Conservation (phyloP, 2,888 invertebrate species). For the Mesoligia furuncula region DNA sequence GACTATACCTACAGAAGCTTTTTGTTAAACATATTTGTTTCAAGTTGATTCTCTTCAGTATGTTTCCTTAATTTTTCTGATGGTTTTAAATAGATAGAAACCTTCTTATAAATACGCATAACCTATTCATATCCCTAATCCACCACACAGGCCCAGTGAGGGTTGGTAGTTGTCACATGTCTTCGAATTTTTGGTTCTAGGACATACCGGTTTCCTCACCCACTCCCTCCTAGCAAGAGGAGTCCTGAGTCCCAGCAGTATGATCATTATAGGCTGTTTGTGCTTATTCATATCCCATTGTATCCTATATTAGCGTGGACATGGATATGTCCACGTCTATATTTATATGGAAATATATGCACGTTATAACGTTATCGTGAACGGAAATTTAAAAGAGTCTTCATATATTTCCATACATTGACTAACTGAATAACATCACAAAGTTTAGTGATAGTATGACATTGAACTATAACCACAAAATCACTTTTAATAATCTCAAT, state of each 20-base stretch:
- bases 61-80: not conserved
- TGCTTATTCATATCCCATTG: too few relatives aligned
- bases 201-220: too few relatives aligned
- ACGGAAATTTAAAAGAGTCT: not conserved
- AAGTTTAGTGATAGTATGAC: not conserved
- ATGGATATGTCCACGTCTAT: not conserved
- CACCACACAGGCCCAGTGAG: too few relatives aligned
- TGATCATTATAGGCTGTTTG: too few relatives aligned
- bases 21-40: too few relatives aligned
- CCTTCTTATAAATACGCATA: not conserved
- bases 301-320: not conserved
- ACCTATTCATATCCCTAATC: not conserved
- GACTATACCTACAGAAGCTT: too few relatives aligned
- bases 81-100: not conserved
- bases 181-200: too few relatives aligned
- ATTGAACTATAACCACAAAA: constrained; percentile 36
- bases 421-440: not conserved
- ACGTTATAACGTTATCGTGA: not conserved
- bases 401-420: not conserved
- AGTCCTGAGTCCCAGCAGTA: too few relatives aligned
- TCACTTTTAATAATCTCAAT: not conserved
- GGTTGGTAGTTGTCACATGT: too few relatives aligned
- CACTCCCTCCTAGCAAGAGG: too few relatives aligned
- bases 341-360: not conserved
- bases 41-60: not conserved